Base-by-base conservation (phyloP, 2,113 vertebrate genomes). In the Talpa occidentalis region DNA sequence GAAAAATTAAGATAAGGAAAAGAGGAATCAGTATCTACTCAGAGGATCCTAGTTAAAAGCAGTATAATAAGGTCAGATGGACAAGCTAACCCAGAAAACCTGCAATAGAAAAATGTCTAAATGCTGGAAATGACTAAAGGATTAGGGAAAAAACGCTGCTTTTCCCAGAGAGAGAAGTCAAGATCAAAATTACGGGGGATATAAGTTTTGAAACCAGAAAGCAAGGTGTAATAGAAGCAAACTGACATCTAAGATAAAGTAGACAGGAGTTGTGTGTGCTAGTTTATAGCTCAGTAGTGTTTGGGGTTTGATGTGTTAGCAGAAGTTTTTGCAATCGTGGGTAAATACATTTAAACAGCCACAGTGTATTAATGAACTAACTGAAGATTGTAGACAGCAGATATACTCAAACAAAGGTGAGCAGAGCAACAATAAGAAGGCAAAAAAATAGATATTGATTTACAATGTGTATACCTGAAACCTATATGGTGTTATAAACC, bases 11-110 rank as follows among this genome's bases (percentile, higher is more conserved):
- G 12, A 4, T 49, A 8, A 89, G 40, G 10, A 56, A 40, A 77
- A 24, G 28, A 54, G 15, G 30, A 16, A 17, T 54, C 24, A 62
- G 9, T 69, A 76, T 49, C 32, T 9, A 83, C 73, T 82, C 5
- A 44, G n/a, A 6, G 24, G 85, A 64, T 88, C 59, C 59, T 82
- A 88, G 82, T 92, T 91, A 37, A 85, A 76, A 81, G 60, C 52
- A 74, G 37, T 69, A 80, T 40, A 77, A 44, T 69, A 74, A 88
- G 22, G 17, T 47, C 26, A 9, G 8, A 60, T 30, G 5, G 21
- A 47, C 6, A 90, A 86, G 7, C 6, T 82, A 47, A 54, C 70
- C 21, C 12, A 82, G 79, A 47, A 88, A 76, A 60, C 93, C 7
- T 88, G 7, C 3, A n/a, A 9, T 19, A 69, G 24, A 49, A 82